Evolutionary conservation across 2,113 vertebrate species (phyloP).

Genomic region (Pollimyrus isidori): DNA sequence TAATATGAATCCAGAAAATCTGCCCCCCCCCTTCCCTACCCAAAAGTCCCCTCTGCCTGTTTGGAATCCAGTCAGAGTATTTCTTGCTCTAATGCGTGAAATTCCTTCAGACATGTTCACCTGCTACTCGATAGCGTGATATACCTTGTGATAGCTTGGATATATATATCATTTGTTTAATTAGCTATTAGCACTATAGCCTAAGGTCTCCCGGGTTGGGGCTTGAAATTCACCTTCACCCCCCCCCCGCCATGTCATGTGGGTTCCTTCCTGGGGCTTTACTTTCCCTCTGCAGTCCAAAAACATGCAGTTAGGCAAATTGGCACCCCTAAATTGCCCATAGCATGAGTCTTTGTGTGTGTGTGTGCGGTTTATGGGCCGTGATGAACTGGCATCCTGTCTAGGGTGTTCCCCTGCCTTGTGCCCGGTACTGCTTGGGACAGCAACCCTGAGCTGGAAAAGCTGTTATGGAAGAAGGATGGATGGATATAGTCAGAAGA

Average conservation of each 20-base stretch:
- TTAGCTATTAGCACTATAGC: background rate
- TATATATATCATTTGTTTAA: background rate
- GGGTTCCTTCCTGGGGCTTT: background rate
- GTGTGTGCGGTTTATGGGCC: background rate
- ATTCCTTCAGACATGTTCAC: constrained; percentile 2
- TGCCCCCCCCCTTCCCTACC: background rate
- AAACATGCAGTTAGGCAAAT: background rate
- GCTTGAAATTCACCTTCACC: background rate
- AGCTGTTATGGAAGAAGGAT: background rate
- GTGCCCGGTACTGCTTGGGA: background rate
- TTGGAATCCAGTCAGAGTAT: background rate
- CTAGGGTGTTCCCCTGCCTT: background rate
- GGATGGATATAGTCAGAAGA: background rate
- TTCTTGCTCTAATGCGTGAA: background rate
- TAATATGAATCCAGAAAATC: background rate
- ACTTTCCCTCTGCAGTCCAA: background rate
- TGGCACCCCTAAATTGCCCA: background rate
- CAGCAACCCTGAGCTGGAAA: background rate
- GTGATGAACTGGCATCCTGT: background rate
- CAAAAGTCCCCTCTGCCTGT: background rate
- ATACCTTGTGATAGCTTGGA: background rate
- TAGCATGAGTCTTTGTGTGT: background rate
- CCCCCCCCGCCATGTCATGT: background rate
- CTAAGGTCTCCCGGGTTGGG: background rate
- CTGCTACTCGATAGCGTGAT: background rate